Conservation (phyloP, 2,888 invertebrate species). For the Tetheella fluctuosa region DNA sequence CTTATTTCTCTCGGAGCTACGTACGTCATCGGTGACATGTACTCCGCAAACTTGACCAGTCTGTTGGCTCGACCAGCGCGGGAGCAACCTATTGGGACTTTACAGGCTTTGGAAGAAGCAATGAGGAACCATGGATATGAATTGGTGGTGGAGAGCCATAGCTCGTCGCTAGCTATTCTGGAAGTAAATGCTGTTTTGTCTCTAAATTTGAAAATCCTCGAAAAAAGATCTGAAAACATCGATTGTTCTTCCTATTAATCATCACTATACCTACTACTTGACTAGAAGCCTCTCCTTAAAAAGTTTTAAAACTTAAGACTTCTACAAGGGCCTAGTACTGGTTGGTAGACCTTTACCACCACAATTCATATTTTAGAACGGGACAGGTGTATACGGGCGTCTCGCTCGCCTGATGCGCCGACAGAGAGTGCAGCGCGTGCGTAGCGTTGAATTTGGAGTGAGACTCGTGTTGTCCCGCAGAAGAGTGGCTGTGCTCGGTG, state of each 20-base stretch:
- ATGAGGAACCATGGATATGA: slow-evolving; percentile 87
- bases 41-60: slow-evolving; percentile 90
- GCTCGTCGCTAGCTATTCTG: slow-evolving; percentile 88
- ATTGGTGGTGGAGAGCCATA: slow-evolving; percentile 88
- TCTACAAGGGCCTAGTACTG: too few relatives aligned
- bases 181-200: slow-evolving; percentile 76
- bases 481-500: slow-evolving; percentile 87
- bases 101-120: slow-evolving; percentile 86
- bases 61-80: slow-evolving; percentile 88
- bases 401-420: slow-evolving; percentile 87
- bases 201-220: neutral
- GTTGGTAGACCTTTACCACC: too few relatives aligned
- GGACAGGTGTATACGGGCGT: slow-evolving; percentile 89
- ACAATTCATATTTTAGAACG: slow-evolving; percentile 83
- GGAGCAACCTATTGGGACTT: slow-evolving; percentile 87
- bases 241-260: too few relatives aligned
- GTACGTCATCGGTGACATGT: slow-evolving; percentile 91
- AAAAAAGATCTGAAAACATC: too few relatives aligned
- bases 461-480: slow-evolving; percentile 85
- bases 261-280: too few relatives aligned
- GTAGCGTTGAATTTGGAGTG: slow-evolving; percentile 89
- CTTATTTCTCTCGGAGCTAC: slow-evolving; percentile 89
- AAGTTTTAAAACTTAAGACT: too few relatives aligned
- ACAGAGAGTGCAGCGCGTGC: slow-evolving; percentile 85
- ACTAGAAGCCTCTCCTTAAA: too few relatives aligned